Evolutionary conservation across 1,140 invertebrate species (phyloP).

Genomic region (Tetramorium alpestre): DNA sequence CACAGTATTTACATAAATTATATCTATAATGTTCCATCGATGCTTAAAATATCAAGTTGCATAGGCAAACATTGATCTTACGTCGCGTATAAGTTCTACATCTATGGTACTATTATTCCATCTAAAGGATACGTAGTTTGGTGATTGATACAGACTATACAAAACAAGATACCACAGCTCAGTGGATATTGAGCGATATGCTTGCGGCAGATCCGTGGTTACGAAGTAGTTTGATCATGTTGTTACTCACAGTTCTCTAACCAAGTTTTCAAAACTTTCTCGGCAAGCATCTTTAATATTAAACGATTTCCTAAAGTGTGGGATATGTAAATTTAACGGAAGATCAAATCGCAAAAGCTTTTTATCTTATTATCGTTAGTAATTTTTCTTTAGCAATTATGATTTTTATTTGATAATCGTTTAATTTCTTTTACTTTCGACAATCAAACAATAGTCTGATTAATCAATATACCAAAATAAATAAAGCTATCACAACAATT

Average conservation of each 20-base stretch:
- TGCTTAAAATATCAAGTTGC: not conserved
- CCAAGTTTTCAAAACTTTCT: slow-evolving; percentile 39
- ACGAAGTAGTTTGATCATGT: slow-evolving; percentile 5
- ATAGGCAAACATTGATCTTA: slow-evolving; percentile 10
- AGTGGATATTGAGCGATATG: slow-evolving; percentile 8
- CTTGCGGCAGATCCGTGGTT: not conserved
- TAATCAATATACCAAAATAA: not conserved
- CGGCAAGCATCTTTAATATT: slow-evolving; percentile 26
- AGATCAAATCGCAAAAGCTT: not conserved
- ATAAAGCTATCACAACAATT: not conserved
- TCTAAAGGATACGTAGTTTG: not conserved
- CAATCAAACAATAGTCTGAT: not conserved
- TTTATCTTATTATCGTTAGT: not conserved
- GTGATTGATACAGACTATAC: slow-evolving; percentile 25
- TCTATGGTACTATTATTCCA: not conserved
- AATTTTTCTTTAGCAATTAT: not conserved
- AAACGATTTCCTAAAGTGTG: not conserved
- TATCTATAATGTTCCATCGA: not conserved
- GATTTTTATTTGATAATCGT: not conserved
- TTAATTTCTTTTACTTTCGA: not conserved
- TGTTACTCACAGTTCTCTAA: not conserved
- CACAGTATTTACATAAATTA: not conserved
- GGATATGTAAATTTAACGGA: slow-evolving; percentile 3
- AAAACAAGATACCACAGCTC: slow-evolving; percentile 2
- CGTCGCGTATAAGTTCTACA: not conserved